Conservation (phyloP, 2,888 invertebrate genomes). For the Empis stercorea region DNA sequence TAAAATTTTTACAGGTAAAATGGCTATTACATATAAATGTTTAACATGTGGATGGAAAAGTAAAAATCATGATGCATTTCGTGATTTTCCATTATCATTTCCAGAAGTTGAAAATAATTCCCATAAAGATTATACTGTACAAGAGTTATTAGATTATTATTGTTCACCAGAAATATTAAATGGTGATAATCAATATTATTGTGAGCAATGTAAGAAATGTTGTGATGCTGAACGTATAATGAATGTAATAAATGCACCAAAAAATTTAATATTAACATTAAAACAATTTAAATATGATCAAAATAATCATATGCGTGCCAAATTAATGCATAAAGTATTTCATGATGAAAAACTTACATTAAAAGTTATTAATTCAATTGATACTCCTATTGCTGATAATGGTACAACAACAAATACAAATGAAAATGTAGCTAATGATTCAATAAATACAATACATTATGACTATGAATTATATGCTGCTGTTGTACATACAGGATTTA, state of each 20-base stretch:
- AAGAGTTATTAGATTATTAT: conserved; percentile 64
- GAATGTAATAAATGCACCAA: conserved; percentile 57
- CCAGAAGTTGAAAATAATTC: conserved; percentile 42
- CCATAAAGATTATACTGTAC: conserved; percentile 47
- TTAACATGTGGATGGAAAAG: conserved; percentile 58
- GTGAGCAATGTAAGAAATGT: conserved; percentile 58
- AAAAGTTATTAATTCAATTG: not conserved
- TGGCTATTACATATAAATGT: conserved; percentile 62
- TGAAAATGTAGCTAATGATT: conserved; percentile 22
- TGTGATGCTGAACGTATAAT: conserved; percentile 65
- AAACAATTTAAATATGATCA: conserved; percentile 68
- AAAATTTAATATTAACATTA: conserved; percentile 64
- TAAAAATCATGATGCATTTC: conserved; percentile 62
- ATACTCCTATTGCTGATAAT: not conserved
- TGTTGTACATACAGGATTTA: conserved; percentile 71
- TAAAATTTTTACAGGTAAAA: conserved; percentile 62
- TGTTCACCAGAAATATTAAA: conserved; percentile 62
- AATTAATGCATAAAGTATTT: conserved; percentile 56
- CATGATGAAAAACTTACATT: conserved; percentile 44
- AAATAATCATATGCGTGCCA: conserved; percentile 61
- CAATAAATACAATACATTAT: conserved; percentile 22
- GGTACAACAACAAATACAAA: not conserved
- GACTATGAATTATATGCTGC: conserved; percentile 66
- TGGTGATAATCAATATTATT: conserved; percentile 73
- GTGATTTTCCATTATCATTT: conserved; percentile 67